phyloP scores from a whole-genome alignment of 1,140 invertebrate genomes.

The Geopemphigus sp. region DNA sequence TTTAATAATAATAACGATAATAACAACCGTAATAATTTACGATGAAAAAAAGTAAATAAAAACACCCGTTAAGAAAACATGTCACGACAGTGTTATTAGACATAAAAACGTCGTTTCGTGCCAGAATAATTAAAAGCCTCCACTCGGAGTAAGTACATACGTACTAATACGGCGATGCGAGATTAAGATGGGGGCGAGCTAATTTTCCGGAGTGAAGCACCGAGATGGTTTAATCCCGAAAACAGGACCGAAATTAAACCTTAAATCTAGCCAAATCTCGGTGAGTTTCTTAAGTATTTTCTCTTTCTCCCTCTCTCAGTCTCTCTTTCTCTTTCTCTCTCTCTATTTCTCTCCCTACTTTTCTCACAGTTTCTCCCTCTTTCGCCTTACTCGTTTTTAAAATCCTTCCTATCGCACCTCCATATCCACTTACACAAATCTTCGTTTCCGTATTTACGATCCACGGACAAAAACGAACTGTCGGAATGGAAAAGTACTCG shows the following conservation, averaged over 20 bases:
- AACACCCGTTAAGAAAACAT: constrained; percentile 18
- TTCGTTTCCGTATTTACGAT: constrained; percentile 39
- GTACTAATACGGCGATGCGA: constrained; percentile 24
- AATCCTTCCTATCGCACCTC: constrained; percentile 31
- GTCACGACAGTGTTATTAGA: constrained; percentile 15
- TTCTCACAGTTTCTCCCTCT: constrained; percentile 51
- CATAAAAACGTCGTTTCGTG: constrained; percentile 25
- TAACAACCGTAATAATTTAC: constrained; percentile 5
- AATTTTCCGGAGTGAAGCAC: constrained; percentile 46
- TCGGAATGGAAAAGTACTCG: constrained; percentile 10
- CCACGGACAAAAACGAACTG: background rate
- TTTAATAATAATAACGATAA: constrained; percentile 30
- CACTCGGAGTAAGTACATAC: background rate
- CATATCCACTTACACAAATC: constrained; percentile 27
- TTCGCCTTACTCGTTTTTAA: background rate
- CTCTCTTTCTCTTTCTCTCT: constrained; percentile 50
- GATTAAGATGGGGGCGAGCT: constrained; percentile 31
- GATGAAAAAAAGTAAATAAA: background rate
- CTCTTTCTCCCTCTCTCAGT: constrained; percentile 51
- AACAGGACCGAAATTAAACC: constrained; percentile 46
- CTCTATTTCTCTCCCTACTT: constrained; percentile 42
- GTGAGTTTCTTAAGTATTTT: constrained; percentile 51
- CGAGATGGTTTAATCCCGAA: constrained; percentile 44
- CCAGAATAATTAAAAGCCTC: constrained; percentile 30
- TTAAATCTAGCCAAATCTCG: constrained; percentile 48